Base-by-base conservation (phyloP, 1,140 invertebrate genomes). In the Dendrolimus punctatus region DNA sequence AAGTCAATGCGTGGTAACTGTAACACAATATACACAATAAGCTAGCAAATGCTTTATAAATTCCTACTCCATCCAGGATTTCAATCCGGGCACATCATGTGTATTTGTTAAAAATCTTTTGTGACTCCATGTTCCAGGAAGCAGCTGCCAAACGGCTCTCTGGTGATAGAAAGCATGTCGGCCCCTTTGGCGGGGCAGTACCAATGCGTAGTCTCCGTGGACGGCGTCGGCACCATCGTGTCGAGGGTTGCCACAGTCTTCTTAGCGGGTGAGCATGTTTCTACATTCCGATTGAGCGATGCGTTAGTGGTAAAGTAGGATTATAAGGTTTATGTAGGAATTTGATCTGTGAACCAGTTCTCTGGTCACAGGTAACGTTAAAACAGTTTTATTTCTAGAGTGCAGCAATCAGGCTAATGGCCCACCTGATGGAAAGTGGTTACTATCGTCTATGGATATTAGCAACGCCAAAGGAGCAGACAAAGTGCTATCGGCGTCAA, bases 161-260 rank as follows among this genome's bases (percentile, higher is more conserved):
- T 85, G n/a, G 51, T 69, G 6, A 73, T 85, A 23, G 75, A 80
- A 59, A 71, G 60, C 53, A 81, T 85, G 80, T 76, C 81, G 0
- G 56, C 67, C 0, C 8, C 72, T 8, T 62, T 83, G 49, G 79
- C 80, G 6, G 81, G 81, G 0, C 75, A 80, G 55, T 85, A 85
- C 67, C 81, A 83, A 65, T 85, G 81, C 47, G 81, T 85, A 46
- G 81, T 72, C 38, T 68, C 60, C 0, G 66, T 71, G 10, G 78
- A 76, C 46, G 75, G 73, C 7, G 59, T 79, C 6, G 79, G 81
- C 44, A 82, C 77, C 40, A 61, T 85, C 23, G 73, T 85, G 5
- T 85, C 81, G 4, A 51, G 79, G 44, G 58, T 74, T 5, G 79
- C 81, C 5, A 68, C 64, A 0, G 60, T 85, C 6, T 76, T 76